phyloP scores from a whole-genome alignment of 1,140 invertebrate genomes.

The Sitobion miscanthi region DNA sequence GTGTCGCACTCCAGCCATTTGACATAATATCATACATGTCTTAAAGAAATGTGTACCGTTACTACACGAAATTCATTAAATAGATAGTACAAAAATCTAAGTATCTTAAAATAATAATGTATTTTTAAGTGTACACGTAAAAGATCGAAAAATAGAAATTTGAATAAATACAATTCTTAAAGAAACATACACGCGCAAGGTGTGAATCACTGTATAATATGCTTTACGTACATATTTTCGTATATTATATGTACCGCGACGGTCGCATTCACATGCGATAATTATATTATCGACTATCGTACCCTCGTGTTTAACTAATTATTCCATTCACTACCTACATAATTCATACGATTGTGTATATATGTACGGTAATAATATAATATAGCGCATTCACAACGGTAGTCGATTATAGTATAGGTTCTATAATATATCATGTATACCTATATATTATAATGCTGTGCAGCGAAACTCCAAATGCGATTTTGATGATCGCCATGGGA shows the following conservation, averaged over 20 bases:
- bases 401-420: not conserved
- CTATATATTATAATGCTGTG: not conserved
- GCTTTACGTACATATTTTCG: no score
- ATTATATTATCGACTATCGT: not conserved
- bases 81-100: no score
- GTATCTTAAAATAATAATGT: no score
- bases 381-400: not conserved
- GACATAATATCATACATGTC: no score
- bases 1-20: no score
- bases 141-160: no score
- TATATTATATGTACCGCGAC: not conserved
- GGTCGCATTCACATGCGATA: not conserved
- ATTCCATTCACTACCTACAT: not conserved
- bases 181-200: no score
- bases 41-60: no score
- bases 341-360: not conserved
- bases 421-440: not conserved
- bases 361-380: not conserved
- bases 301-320: not conserved
- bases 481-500: not conserved
- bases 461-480: not conserved
- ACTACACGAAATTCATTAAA: no score
- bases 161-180: no score
- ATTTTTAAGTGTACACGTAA: no score
- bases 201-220: no score